Evolutionary conservation across 64 coral and sea anemone genomes (phyloP).

Genomic region (Montipora efflorescens): DNA sequence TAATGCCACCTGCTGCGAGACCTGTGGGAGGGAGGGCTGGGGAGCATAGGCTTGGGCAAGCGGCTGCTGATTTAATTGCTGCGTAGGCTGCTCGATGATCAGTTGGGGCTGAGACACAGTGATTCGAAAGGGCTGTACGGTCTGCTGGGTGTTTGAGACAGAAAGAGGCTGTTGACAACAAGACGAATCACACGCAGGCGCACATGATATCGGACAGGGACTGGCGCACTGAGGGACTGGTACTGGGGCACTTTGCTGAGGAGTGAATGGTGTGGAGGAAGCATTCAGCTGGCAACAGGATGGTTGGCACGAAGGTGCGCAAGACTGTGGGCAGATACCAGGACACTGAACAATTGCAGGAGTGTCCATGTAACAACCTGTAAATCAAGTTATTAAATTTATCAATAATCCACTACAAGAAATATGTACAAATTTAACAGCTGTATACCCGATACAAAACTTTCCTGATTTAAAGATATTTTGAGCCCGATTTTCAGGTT

Average conservation of each 20-base stretch:
- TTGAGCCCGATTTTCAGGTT: no score
- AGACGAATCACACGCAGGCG: neutral
- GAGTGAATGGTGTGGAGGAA: neutral
- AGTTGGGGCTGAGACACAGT: neutral
- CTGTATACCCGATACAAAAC: no score
- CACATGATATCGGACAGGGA: slow-evolving; percentile 15
- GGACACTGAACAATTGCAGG: slow-evolving; percentile 5
- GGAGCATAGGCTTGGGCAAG: neutral
- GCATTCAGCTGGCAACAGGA: slow-evolving; percentile 27
- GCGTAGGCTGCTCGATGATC: neutral
- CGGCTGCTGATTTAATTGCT: neutral
- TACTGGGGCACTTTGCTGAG: neutral
- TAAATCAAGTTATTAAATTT: neutral
- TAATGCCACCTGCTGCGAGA: neutral
- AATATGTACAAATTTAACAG: no score
- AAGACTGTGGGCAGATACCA: slow-evolving; percentile 11
- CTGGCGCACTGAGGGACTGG: slow-evolving; percentile 14
- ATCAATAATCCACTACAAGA: neutral
- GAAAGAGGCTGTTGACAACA: slow-evolving; percentile 31
- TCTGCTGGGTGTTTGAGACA: neutral
- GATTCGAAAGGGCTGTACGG: neutral
- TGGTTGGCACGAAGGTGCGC: neutral
- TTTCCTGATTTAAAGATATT: no score
- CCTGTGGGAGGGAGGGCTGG: neutral
- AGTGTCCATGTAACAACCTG: slow-evolving; percentile 26